Evolutionary conservation across 2,888 invertebrate genomes (phyloP).

Genomic region (Lasioglossum oenotherae): DNA sequence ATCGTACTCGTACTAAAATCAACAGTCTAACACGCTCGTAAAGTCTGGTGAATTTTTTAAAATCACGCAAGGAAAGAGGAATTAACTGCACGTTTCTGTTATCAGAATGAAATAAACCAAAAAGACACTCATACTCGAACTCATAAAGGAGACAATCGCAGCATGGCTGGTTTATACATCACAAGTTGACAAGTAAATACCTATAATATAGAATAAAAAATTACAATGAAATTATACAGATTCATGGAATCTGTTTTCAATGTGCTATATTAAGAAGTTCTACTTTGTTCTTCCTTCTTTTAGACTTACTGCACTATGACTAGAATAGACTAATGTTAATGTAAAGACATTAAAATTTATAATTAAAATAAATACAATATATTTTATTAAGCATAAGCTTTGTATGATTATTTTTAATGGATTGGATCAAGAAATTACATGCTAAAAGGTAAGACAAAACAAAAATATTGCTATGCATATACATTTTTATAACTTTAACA

Average conservation of each 20-base stretch:
- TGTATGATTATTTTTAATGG: slow-evolving; percentile 56
- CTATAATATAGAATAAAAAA: neutral
- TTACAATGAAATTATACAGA: neutral
- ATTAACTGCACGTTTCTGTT: slow-evolving; percentile 7
- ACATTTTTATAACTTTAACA: neutral
- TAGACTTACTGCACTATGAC: neutral
- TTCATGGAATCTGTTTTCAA: neutral
- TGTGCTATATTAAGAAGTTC: neutral
- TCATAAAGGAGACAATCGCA: neutral
- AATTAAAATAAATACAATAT: neutral
- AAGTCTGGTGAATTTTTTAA: neutral
- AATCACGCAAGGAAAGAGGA: neutral
- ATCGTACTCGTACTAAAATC: neutral
- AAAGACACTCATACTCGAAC: neutral
- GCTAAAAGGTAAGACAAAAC: slow-evolving; percentile 48
- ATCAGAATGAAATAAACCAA: slow-evolving; percentile 4
- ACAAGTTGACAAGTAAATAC: neutral
- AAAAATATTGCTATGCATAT: neutral
- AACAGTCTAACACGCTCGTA: neutral
- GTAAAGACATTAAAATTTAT: neutral
- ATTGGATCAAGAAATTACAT: slow-evolving; percentile 53
- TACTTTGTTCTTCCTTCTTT: neutral
- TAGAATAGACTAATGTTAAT: neutral
- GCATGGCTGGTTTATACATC: neutral
- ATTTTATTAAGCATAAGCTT: neutral